Percentiles rank a stretch among this genome's conserved stretches.
These are phyloP conservation scores for Bombyx mandarina DNA, from an alignment of 1,140 invertebrate genomes.

Conservation along the genomic window DNA sequence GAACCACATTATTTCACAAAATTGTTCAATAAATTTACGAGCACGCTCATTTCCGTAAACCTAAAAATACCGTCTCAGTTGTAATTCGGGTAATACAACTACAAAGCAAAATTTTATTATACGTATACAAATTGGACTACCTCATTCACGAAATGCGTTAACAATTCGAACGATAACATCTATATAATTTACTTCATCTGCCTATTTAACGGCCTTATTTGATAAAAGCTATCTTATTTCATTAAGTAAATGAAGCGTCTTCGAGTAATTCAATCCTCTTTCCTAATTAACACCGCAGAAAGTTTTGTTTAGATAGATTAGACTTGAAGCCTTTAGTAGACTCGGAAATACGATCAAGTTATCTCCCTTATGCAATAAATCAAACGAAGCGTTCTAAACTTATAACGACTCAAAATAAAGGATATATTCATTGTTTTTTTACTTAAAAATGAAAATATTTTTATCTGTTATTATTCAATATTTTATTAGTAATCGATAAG, in stretches of 20 bases:
- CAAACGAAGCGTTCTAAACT: neutral
- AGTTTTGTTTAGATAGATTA: conserved; percentile 4
- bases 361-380: neutral
- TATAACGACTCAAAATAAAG: too few species aligned
- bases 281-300: conserved; percentile 36
- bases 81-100: too few species aligned
- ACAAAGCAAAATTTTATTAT: conserved; percentile 1
- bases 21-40: too few species aligned
- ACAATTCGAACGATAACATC: conserved; percentile 4
- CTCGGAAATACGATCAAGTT: neutral
- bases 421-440: too few species aligned
- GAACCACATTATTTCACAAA: too few species aligned
- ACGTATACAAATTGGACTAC: conserved; percentile 13
- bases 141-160: conserved; percentile 4
- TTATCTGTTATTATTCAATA: too few species aligned
- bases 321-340: neutral
- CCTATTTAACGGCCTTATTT: conserved; percentile 30
- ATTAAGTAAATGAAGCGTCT: conserved; percentile 51
- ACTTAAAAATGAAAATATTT: too few species aligned
- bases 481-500: too few species aligned
- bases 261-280: conserved; percentile 40
- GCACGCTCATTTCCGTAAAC: too few species aligned
- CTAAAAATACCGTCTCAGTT: too few species aligned
- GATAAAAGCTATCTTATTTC: conserved; percentile 44
- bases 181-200: conserved; percentile 31